A percentile compares a stretch with the other conserved stretches of the same genome.
These are phyloP conservation scores for Nibea coibor DNA, from an alignment of 2,113 vertebrate genomes.

Conservation along the genomic window DNA sequence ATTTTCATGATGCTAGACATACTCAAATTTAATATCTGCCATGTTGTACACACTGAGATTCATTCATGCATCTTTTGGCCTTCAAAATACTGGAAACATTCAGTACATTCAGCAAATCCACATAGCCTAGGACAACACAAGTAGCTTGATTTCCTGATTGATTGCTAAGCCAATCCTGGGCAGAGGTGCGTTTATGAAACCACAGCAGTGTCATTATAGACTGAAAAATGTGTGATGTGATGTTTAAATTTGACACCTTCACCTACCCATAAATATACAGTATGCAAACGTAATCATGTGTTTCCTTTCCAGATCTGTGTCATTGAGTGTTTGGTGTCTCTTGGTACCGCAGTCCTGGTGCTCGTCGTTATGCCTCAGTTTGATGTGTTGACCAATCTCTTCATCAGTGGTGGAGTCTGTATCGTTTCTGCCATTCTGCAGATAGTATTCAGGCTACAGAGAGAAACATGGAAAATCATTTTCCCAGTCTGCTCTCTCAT, in stretches of 20 bases:
- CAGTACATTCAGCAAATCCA: too few relatives aligned
- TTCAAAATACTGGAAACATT: too few relatives aligned
- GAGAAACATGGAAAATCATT: slow-evolving; percentile 79
- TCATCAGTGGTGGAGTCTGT: slow-evolving; percentile 84
- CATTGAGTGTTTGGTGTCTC: slow-evolving; percentile 81
- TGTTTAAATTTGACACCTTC: background rate
- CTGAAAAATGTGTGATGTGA: background rate
- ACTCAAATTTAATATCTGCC: too few relatives aligned
- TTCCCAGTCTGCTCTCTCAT: slow-evolving; percentile 83
- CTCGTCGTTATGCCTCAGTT: slow-evolving; percentile 86
- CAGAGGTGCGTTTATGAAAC: too few relatives aligned
- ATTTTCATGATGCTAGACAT: too few relatives aligned
- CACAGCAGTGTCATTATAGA: too few relatives aligned
- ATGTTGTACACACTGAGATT: too few relatives aligned
- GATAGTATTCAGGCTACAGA: slow-evolving; percentile 76
- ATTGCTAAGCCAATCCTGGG: too few relatives aligned
- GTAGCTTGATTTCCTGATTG: too few relatives aligned
- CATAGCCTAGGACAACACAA: too few relatives aligned
- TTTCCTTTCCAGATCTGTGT: slow-evolving; percentile 73
- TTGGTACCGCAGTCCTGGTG: slow-evolving; percentile 82
- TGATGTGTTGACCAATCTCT: slow-evolving; percentile 85
- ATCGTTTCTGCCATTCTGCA: slow-evolving; percentile 81
- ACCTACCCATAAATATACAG: background rate
- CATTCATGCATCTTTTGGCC: too few relatives aligned
- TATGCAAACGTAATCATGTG: background rate